These are phyloP conservation scores for Caenorhabditis inopinata DNA, from an alignment of 1,140 invertebrate species.

Conservation along the genomic window DNA sequence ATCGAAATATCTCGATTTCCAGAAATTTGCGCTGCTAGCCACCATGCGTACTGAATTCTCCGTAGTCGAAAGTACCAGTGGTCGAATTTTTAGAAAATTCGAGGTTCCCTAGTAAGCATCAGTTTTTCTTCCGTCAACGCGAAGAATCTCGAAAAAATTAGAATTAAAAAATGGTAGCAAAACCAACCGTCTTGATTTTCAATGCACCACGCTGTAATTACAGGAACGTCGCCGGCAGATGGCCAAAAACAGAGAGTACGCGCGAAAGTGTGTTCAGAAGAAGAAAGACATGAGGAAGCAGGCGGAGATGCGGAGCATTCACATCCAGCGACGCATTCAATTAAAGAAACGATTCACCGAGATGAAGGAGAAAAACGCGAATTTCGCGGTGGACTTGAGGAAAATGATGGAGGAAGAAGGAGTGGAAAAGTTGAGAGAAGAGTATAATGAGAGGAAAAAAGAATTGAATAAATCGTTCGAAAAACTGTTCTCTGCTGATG, in stretches of 20 bases:
- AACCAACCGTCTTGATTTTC: background rate
- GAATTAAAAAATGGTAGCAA: background rate
- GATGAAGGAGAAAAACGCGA: background rate
- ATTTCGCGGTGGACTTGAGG: background rate
- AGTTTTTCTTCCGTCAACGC: no score
- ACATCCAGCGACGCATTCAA: background rate
- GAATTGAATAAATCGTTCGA: background rate
- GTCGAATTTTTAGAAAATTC: no score
- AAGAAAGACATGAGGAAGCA: background rate
- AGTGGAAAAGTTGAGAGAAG: background rate
- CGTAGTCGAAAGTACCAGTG: no score
- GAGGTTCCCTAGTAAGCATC: no score
- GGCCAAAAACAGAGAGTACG: slow-evolving; percentile 5
- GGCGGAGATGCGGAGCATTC: background rate
- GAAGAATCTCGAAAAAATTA: background rate
- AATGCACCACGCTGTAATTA: background rate
- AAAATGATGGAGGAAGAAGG: background rate
- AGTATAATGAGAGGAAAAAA: background rate
- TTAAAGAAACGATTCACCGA: background rate
- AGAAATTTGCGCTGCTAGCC: no score
- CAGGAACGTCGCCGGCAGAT: slow-evolving; percentile 7
- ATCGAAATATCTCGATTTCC: no score
- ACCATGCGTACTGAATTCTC: no score
- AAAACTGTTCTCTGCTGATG: background rate
- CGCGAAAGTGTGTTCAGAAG: background rate